Evolutionary conservation across 2,888 invertebrate genomes (phyloP).

Genomic region (Andrena bucephala): DNA sequence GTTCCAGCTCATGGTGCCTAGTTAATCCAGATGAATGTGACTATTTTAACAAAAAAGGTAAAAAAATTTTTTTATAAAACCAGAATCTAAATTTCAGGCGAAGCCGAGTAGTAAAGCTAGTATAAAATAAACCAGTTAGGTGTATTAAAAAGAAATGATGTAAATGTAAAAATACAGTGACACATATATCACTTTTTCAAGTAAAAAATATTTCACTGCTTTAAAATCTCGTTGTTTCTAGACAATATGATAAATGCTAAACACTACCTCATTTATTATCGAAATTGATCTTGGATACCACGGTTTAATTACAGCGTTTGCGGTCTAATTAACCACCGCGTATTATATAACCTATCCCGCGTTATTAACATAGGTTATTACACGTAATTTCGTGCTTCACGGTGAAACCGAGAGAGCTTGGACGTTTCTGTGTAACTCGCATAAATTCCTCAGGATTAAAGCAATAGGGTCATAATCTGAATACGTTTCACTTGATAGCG

Average conservation of each 20-base stretch:
- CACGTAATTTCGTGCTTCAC: slow-evolving; percentile 48
- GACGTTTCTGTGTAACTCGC: slow-evolving; percentile 21
- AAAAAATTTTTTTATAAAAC: too few species aligned
- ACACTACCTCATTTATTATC: slow-evolving; percentile 18
- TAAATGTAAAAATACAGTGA: too few species aligned
- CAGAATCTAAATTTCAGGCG: too few species aligned
- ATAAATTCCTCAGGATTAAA: slow-evolving; percentile 38
- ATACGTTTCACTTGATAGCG: slow-evolving; percentile 27
- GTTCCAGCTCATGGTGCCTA: too few species aligned
- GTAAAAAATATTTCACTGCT: too few species aligned
- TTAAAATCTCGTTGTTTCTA: background rate
- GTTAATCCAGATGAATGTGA: too few species aligned
- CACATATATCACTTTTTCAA: too few species aligned
- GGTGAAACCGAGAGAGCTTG: slow-evolving; percentile 36
- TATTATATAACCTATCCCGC: slow-evolving; percentile 44
- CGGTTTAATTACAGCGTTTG: slow-evolving; percentile 34
- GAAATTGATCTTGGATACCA: slow-evolving; percentile 13
- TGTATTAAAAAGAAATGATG: too few species aligned
- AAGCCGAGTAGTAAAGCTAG: too few species aligned
- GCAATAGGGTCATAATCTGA: slow-evolving; percentile 29
- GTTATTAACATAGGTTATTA: slow-evolving; percentile 48
- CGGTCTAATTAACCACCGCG: slow-evolving; percentile 53
- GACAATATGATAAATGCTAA: slow-evolving; percentile 2
- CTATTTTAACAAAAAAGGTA: too few species aligned
- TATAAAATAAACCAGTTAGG: too few species aligned